phyloP scores from a whole-genome alignment of 2,113 vertebrate species.

The Muntiacus muntjak region DNA sequence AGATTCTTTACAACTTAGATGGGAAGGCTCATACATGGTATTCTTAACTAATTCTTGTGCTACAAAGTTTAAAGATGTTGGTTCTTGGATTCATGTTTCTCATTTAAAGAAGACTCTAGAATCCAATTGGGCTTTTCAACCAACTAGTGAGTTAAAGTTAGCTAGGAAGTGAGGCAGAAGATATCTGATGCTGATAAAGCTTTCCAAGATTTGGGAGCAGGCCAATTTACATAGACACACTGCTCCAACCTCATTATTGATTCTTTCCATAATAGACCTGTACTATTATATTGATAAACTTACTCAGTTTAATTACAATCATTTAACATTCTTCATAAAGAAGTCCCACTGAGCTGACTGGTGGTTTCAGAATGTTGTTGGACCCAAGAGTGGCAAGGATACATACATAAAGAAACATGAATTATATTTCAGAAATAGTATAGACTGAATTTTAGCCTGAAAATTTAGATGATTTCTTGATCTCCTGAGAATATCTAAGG shows the following conservation, averaged over 20 bases:
- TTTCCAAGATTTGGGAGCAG: background rate
- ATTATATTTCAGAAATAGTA: background rate
- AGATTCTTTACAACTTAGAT: background rate
- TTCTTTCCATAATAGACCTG: background rate
- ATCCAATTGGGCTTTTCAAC: background rate
- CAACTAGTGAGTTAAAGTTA: background rate
- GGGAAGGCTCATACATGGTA: background rate
- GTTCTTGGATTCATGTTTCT: background rate
- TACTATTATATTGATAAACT: background rate
- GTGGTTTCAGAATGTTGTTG: background rate
- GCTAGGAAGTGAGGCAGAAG: background rate
- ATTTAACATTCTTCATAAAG: background rate
- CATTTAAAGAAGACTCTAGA: background rate
- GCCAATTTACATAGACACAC: background rate
- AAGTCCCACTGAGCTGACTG: background rate
- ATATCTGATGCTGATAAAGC: background rate
- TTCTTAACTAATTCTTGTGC: background rate
- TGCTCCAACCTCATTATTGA: background rate
- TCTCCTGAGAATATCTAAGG: background rate
- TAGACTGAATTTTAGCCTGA: background rate
- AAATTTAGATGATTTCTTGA: background rate
- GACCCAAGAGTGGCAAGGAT: background rate
- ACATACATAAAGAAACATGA: background rate
- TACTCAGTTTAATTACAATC: background rate
- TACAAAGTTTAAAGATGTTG: background rate